Percentiles rank a stretch among this genome's conserved stretches.
These are phyloP conservation scores for Umimayanthus kanabou DNA, from an alignment of 92 coral and sea anemone species.

Conservation along the genomic window DNA sequence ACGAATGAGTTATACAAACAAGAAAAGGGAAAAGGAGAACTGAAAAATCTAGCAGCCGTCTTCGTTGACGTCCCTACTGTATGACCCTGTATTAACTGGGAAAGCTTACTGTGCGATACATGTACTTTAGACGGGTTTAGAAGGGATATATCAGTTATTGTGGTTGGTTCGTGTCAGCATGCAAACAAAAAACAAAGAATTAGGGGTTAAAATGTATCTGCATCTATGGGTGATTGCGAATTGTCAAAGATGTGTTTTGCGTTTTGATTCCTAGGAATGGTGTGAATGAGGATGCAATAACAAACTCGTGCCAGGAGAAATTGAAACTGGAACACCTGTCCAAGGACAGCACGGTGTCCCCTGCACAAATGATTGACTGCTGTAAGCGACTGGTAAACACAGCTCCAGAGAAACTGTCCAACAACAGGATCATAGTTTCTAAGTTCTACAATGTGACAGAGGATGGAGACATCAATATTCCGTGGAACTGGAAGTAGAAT, in stretches of 20 bases:
- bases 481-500: slow-evolving; percentile 87
- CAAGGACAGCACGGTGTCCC: slow-evolving; percentile 67
- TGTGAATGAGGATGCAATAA: slow-evolving; percentile 55
- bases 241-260: not conserved
- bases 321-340: slow-evolving; percentile 59
- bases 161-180: too few relatives aligned
- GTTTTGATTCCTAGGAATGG: slow-evolving; percentile 46
- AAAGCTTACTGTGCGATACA: too few relatives aligned
- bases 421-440: slow-evolving; percentile 58
- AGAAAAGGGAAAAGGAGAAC: too few relatives aligned
- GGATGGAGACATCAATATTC: slow-evolving; percentile 79
- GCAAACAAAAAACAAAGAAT: too few relatives aligned
- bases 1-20: too few relatives aligned
- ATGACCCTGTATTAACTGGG: too few relatives aligned
- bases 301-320: slow-evolving; percentile 52
- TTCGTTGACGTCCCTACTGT: too few relatives aligned
- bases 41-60: too few relatives aligned
- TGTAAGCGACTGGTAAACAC: slow-evolving; percentile 65
- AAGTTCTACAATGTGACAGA: slow-evolving; percentile 76
- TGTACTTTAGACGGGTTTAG: too few relatives aligned
- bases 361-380: slow-evolving; percentile 76
- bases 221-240: too few relatives aligned
- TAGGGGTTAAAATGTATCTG: too few relatives aligned
- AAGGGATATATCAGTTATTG: too few relatives aligned
- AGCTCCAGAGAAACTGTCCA: slow-evolving; percentile 48